Conservation (phyloP, 2,113 vertebrate species). For the Rhinichthys klamathensis region DNA sequence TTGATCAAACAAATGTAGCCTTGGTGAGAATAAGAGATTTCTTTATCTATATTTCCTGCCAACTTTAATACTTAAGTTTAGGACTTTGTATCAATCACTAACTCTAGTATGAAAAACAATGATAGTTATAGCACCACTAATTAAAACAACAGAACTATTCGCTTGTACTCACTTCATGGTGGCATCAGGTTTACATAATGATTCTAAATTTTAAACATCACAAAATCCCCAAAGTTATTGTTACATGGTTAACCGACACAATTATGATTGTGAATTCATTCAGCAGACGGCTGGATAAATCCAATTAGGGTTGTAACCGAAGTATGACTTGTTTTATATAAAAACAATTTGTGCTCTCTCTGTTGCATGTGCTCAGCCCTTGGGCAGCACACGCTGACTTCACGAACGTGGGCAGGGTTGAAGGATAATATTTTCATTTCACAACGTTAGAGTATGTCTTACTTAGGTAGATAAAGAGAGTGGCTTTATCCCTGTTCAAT, state of each 20-base stretch:
- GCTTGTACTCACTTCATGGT: background rate
- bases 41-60: too few species aligned
- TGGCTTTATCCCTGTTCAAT: constrained; percentile 40
- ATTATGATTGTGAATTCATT: constrained; percentile 52
- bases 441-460: constrained; percentile 6
- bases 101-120: background rate
- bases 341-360: background rate
- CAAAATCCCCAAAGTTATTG: constrained; percentile 37
- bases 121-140: background rate
- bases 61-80: too few species aligned
- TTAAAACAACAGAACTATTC: background rate
- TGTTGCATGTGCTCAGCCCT: constrained; percentile 20
- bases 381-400: constrained; percentile 5
- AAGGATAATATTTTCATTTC: constrained; percentile 49
- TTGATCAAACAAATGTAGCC: too few species aligned
- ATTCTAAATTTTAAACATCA: constrained; percentile 50
- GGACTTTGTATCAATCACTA: background rate
- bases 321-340: constrained; percentile 4
- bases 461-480: constrained; percentile 22
- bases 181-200: constrained; percentile 44
- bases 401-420: constrained; percentile 42
- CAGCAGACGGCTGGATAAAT: constrained; percentile 43
- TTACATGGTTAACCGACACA: constrained; percentile 56
- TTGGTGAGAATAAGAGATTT: too few species aligned
- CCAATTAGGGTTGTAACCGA: constrained; percentile 41